Evolutionary conservation across 2,797 vertebrate species (phyloP).

Genomic region (Xerus rutilus): DNA sequence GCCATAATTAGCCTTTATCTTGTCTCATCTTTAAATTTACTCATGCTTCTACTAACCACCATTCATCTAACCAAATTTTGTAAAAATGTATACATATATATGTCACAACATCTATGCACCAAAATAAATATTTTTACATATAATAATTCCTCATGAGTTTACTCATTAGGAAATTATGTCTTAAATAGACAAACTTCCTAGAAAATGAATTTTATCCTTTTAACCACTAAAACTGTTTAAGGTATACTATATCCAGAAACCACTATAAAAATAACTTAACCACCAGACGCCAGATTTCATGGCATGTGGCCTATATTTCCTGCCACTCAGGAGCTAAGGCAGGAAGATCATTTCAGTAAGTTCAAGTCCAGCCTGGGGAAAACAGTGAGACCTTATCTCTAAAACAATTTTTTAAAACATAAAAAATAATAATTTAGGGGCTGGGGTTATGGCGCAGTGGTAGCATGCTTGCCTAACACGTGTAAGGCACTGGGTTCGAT

Average conservation of each 20-base stretch:
- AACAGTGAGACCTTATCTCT: too few species aligned
- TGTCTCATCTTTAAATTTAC: not conserved
- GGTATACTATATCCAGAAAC: not conserved
- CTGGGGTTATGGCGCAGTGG: too few species aligned
- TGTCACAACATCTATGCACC: not conserved
- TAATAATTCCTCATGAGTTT: not conserved
- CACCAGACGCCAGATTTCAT: not conserved
- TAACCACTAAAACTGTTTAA: constrained; percentile 13
- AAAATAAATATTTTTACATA: constrained; percentile 28
- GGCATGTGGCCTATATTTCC: not conserved
- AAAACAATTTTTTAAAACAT: too few species aligned
- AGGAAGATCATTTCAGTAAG: not conserved
- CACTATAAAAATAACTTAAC: constrained; percentile 8
- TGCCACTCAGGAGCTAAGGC: not conserved
- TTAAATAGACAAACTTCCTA: not conserved
- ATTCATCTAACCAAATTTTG: not conserved
- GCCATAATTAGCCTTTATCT: constrained; percentile 5
- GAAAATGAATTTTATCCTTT: not conserved
- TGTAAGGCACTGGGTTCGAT: too few species aligned
- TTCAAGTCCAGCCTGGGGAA: not conserved
- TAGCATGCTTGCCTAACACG: too few species aligned
- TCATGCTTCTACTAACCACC: not conserved
- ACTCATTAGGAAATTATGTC: constrained; percentile 33
- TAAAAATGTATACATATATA: not conserved
- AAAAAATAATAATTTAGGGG: not conserved